These are phyloP conservation scores for Gnatocerus cornutus DNA, from an alignment of 2,888 invertebrate species.

Conservation along the genomic window DNA sequence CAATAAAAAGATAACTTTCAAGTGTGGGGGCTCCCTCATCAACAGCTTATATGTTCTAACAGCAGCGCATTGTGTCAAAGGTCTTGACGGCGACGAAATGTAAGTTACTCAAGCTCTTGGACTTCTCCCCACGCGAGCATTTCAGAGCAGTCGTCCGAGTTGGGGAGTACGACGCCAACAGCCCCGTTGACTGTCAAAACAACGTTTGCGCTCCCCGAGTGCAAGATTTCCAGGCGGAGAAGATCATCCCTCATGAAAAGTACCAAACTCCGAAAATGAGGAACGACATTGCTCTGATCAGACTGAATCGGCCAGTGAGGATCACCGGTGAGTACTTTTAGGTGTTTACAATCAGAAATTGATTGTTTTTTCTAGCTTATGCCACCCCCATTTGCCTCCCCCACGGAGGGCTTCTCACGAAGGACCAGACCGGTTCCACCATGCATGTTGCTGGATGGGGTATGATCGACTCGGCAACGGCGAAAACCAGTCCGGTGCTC, in stretches of 20 bases:
- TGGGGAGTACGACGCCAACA: constrained; percentile 60
- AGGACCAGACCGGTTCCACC: background rate
- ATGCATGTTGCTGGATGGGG: background rate
- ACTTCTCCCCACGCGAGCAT: background rate
- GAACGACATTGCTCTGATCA: constrained; percentile 69
- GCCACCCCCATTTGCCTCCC: background rate
- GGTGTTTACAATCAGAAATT: background rate
- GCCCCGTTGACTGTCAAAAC: constrained; percentile 59
- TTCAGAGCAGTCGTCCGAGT: constrained; percentile 60
- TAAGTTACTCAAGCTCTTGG: background rate
- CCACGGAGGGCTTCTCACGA: background rate
- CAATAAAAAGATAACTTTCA: constrained; percentile 51
- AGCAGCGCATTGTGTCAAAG: constrained; percentile 69
- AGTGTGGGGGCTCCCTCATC: constrained; percentile 70
- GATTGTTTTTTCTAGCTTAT: background rate
- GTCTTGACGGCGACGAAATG: constrained; percentile 35
- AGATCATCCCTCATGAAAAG: constrained; percentile 41
- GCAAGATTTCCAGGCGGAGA: constrained; percentile 66
- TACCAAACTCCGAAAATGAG: constrained; percentile 46
- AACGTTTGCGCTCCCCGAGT: constrained; percentile 42
- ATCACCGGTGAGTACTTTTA: constrained; percentile 1
- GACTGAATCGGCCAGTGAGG: constrained; percentile 59
- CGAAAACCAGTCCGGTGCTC: background rate
- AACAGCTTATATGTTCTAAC: constrained; percentile 68
- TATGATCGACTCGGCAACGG: background rate